Evolutionary conservation across 1,140 invertebrate species (phyloP).

Genomic region (Tribolium castaneum): DNA sequence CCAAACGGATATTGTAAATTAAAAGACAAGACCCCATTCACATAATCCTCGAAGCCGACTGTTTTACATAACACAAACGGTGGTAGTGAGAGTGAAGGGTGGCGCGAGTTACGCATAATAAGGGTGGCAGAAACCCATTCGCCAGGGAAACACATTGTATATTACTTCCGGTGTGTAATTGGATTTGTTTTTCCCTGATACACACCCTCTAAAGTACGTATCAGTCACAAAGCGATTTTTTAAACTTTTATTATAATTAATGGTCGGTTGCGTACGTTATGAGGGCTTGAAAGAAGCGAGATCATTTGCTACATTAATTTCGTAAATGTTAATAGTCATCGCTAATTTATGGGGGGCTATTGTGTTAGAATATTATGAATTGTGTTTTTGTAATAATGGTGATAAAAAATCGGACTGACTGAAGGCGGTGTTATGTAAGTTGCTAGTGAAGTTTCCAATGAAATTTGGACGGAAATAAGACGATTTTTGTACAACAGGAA

Average conservation of each 20-base stretch:
- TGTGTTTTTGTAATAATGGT: too few relatives aligned
- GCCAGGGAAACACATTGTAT: slow-evolving; percentile 33
- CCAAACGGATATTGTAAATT: slow-evolving; percentile 33
- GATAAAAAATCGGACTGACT: too few relatives aligned
- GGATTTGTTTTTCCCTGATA: neutral
- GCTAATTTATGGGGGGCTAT: neutral
- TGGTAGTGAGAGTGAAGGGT: slow-evolving; percentile 22
- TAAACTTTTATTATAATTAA: neutral
- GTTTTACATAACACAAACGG: slow-evolving; percentile 28
- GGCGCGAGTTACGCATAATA: slow-evolving; percentile 27
- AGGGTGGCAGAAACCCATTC: slow-evolving; percentile 23
- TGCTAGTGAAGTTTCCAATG: neutral
- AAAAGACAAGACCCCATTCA: slow-evolving; percentile 22
- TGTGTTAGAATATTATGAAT: too few relatives aligned
- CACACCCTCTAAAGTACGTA: neutral
- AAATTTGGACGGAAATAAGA: slow-evolving; percentile 17
- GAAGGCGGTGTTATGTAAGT: too few relatives aligned
- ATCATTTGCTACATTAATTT: neutral
- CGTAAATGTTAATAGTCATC: neutral
- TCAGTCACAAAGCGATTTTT: slow-evolving; percentile 1
- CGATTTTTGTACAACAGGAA: slow-evolving; percentile 27
- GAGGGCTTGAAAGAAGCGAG: neutral
- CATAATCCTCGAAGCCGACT: slow-evolving; percentile 12
- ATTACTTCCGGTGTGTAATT: slow-evolving; percentile 32
- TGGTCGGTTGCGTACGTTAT: neutral